Percentiles rank a stretch among this genome's conserved stretches.
These are phyloP conservation scores for Syrphus vitripennis DNA, from an alignment of 2,888 invertebrate species.

Conservation along the genomic window DNA sequence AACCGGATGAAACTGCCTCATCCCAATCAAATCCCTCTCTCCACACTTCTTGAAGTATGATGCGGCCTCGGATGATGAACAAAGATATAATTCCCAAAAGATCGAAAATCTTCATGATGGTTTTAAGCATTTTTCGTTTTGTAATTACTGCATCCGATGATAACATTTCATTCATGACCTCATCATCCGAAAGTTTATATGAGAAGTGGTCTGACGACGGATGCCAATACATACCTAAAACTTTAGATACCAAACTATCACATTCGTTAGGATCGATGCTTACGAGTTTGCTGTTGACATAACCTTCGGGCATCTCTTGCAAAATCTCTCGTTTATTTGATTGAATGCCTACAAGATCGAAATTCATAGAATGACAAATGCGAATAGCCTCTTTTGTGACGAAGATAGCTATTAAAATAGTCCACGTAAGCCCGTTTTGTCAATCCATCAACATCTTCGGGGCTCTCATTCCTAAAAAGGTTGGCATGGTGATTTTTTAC, in stretches of 20 bases:
- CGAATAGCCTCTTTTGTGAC: neutral
- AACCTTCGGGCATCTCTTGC: too few relatives aligned
- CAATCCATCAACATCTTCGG: neutral
- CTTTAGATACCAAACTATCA: too few relatives aligned
- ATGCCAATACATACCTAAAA: too few relatives aligned
- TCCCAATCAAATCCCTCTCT: too few relatives aligned
- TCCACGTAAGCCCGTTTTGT: neutral
- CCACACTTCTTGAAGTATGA: conserved; percentile 3
- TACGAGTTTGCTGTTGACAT: too few relatives aligned
- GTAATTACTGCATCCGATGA: neutral
- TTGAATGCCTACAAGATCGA: neutral
- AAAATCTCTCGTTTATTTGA: neutral
- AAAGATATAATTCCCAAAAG: neutral
- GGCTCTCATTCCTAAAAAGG: neutral
- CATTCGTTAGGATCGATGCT: neutral
- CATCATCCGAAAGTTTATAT: neutral
- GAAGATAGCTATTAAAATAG: neutral
- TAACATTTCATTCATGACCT: neutral
- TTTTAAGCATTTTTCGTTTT: neutral
- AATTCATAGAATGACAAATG: neutral
- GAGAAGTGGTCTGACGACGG: neutral
- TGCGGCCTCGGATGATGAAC: neutral
- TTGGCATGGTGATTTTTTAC: neutral
- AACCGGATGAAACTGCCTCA: too few relatives aligned
- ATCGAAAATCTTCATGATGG: too few relatives aligned